These are phyloP conservation scores for Acyrthosiphon pisum DNA, from an alignment of 1,140 invertebrate genomes.

Conservation along the genomic window DNA sequence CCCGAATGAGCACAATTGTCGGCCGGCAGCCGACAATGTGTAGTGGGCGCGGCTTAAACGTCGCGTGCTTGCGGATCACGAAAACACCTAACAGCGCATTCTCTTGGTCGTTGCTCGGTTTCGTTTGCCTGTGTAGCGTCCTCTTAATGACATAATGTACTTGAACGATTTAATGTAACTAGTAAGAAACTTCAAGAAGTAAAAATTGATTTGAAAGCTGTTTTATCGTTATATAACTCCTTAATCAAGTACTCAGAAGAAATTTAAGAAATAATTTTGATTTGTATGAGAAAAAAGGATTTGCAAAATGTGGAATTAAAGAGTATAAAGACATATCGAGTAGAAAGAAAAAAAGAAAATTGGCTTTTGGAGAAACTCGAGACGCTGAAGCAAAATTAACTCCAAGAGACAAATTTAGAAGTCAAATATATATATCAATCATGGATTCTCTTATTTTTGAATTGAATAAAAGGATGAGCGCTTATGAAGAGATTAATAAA, in stretches of 20 bases:
- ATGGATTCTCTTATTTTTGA: conserved; percentile 24
- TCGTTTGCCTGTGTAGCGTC: too few relatives aligned
- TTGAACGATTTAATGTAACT: background rate
- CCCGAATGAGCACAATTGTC: too few relatives aligned
- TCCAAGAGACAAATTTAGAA: conserved; percentile 22
- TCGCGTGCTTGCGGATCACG: too few relatives aligned
- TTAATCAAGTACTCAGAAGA: conserved; percentile 4
- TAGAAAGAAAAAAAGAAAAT: conserved; percentile 1
- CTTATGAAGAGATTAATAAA: conserved; percentile 23
- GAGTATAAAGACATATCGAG: background rate
- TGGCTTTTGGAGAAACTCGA: background rate
- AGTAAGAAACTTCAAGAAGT: conserved; percentile 19
- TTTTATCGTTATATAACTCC: background rate
- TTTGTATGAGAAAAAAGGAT: background rate
- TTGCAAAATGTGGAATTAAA: conserved; percentile 25
- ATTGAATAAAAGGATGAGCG: conserved; percentile 20
- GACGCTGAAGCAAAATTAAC: background rate
- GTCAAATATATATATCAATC: conserved; percentile 19
- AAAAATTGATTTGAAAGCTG: background rate
- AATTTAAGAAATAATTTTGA: conserved; percentile 19
- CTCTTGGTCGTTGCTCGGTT: too few relatives aligned
- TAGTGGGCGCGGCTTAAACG: too few relatives aligned
- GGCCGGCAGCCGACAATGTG: too few relatives aligned
- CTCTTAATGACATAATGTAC: too few relatives aligned
- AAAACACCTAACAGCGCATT: too few relatives aligned